A percentile compares a stretch with the other conserved stretches of the same genome.
phyloP scores from a whole-genome alignment of 2,113 vertebrate genomes.

The Jaculus jaculus region DNA sequence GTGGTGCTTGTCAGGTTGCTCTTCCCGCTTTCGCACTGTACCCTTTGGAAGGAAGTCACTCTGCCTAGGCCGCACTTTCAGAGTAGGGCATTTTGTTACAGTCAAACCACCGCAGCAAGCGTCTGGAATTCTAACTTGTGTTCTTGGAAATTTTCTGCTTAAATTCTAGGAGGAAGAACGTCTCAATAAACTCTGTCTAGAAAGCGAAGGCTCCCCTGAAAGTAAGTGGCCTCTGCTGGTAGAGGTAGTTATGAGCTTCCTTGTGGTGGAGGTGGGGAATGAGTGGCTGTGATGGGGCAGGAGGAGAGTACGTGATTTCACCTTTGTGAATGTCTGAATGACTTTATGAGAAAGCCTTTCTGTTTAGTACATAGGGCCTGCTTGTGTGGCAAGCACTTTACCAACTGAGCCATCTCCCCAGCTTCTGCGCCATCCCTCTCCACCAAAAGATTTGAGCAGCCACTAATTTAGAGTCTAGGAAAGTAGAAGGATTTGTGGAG shows the following conservation, averaged over 20 bases:
- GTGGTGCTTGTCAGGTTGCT: background rate
- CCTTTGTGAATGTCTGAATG: background rate
- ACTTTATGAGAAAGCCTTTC: background rate
- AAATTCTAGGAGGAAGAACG: conserved; percentile 92
- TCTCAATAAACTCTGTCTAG: conserved; percentile 89
- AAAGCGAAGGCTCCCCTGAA: conserved; percentile 89
- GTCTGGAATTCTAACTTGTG: conserved; percentile 49
- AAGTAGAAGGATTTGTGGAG: conserved; percentile 6
- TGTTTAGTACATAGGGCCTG: background rate
- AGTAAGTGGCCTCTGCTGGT: conserved; percentile 85
- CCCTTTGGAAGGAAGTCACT: background rate
- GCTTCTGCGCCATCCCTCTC: too few species aligned
- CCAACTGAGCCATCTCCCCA: too few species aligned
- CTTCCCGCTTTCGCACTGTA: background rate
- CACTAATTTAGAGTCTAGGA: conserved; percentile 29
- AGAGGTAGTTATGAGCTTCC: background rate
- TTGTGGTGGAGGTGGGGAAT: background rate
- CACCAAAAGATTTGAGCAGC: conserved; percentile 12
- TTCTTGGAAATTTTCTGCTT: conserved; percentile 76
- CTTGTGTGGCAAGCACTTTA: too few species aligned
- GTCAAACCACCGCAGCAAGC: background rate
- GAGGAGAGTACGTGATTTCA: background rate
- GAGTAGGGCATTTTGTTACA: background rate
- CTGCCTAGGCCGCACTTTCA: background rate
- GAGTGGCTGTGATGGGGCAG: background rate